A percentile compares a stretch with the other conserved stretches of the same genome.
Conservation (phyloP, 2,113 vertebrate genomes). For the Gila orcuttii region DNA sequence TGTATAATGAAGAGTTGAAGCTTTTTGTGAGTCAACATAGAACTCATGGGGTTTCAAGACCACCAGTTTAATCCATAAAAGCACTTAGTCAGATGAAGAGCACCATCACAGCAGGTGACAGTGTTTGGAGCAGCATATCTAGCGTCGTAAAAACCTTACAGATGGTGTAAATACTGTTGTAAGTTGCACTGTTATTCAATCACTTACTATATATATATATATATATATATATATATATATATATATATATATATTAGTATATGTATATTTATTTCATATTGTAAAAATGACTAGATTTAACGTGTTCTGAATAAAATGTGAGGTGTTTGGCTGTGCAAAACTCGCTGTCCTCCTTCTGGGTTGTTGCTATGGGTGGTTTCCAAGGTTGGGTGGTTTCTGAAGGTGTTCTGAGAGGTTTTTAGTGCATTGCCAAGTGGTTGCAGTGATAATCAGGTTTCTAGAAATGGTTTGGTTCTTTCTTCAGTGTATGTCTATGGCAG, state of each 20-base stretch:
- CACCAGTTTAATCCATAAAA: background rate
- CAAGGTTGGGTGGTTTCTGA: background rate
- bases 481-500: background rate
- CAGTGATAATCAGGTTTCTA: background rate
- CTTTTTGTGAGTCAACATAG: background rate
- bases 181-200: background rate
- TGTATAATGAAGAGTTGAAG: slow-evolving; percentile 37
- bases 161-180: background rate
- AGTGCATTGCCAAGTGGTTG: background rate
- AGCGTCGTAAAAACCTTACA: background rate
- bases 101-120: slow-evolving; percentile 2
- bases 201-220: background rate
- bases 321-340: background rate
- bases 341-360: background rate
- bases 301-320: background rate
- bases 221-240: too few relatives aligned
- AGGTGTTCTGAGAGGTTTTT: background rate
- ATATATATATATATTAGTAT: too few relatives aligned
- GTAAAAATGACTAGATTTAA: background rate
- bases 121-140: background rate
- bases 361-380: too few relatives aligned
- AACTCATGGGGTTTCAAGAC: background rate
- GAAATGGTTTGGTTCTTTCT: background rate
- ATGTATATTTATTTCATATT: too few relatives aligned
- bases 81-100: slow-evolving; percentile 31